Base-by-base conservation (phyloP, 2,888 invertebrate species). In the Pollenia angustigena region DNA sequence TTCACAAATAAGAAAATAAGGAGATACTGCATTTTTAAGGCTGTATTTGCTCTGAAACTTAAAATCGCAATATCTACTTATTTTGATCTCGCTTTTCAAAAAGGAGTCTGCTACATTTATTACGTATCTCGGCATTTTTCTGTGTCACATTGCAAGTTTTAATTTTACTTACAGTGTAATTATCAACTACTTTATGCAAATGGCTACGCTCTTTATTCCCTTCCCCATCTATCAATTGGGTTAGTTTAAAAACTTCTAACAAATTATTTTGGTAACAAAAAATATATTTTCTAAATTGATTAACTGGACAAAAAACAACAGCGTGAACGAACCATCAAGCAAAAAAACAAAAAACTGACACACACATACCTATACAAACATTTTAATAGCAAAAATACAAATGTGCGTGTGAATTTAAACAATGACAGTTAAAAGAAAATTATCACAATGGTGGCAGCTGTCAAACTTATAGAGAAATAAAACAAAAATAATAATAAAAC, bases 391-490 rank as follows among this genome's bases (percentile, higher is more conserved):
- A 44, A 11, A 40, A 32, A 12, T 48, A 60, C 48, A 16, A 62
- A 78, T 56, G 32, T 82, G 68, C 54, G 60, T 64, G 50, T 79
- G 69, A 75, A 79, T 23, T 50, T 82, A 46, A 74, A 62, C 66
- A 78, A 79, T 81, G 81, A 56, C 60, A 78, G 69, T 74, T 48
- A 68, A 54, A 81, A 32, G 40, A 66, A 62, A 62, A 56, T 74
- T 68, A 74, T 79, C 66, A 69, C 60, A 75, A 85, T 81, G 81
- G 60, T 75, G 82, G 74, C 85, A 85, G 85, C 74, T 85, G 85
- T 60, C 23, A 79, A 82, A 79, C 14, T 23, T 14, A 56, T 64
- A 72, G 50, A 66, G 69, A 50, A 75, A 23, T 48, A 74, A n/a
- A 23, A 85, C 42, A 56, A 42, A 14, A 71, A 58, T 52, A 79